Percentiles rank a stretch among this genome's conserved stretches.
phyloP scores from a whole-genome alignment of 2,888 invertebrate genomes.

The Cephus sareptanus region DNA sequence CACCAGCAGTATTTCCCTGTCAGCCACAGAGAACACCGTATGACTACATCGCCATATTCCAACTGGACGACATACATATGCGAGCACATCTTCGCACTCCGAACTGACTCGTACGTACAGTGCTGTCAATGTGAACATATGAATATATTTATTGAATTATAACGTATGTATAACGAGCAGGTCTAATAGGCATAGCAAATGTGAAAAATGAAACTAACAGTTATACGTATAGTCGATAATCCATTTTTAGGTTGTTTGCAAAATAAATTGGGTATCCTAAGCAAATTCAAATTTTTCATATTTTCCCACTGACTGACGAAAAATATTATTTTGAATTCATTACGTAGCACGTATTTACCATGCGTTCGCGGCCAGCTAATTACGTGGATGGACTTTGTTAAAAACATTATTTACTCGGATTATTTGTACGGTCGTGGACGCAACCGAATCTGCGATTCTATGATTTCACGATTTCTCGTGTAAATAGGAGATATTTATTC shows the following conservation, averaged over 20 bases:
- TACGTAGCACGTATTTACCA: not conserved
- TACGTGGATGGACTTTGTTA: conserved; percentile 8
- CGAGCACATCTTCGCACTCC: conserved; percentile 8
- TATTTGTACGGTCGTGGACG: conserved; percentile 30
- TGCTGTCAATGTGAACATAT: not conserved
- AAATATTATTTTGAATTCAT: not conserved
- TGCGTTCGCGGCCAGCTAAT: not conserved
- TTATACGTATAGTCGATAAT: not conserved
- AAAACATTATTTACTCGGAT: conserved; percentile 45
- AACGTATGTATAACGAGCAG: not conserved
- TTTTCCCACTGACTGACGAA: not conserved
- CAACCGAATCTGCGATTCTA: conserved; percentile 16
- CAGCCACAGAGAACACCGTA: conserved; percentile 39
- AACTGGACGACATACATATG: conserved; percentile 17
- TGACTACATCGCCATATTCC: conserved; percentile 21
- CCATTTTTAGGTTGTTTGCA: not conserved
- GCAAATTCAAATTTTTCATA: not conserved
- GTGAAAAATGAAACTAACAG: not conserved
- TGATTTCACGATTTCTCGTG: not conserved
- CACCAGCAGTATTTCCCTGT: conserved; percentile 45
- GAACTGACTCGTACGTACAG: not conserved
- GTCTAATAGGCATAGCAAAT: not conserved
- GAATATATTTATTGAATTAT: not conserved
- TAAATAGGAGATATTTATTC: conserved; percentile 31
- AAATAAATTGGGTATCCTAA: not conserved